phyloP scores from a whole-genome alignment of 2,113 vertebrate species.

The Solea solea region DNA sequence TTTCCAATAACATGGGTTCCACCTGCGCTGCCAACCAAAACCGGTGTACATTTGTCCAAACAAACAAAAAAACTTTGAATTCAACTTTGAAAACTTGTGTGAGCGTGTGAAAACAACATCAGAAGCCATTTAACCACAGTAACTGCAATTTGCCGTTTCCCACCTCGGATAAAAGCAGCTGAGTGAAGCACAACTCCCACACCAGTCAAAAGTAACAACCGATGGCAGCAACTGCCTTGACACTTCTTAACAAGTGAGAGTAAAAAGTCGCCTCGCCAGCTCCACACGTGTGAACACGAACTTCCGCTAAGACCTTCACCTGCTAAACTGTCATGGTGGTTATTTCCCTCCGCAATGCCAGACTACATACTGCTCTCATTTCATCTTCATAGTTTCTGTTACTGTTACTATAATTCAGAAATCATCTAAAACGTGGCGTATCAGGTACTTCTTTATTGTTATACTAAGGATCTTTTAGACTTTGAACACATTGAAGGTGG shows the following conservation, averaged over 20 bases:
- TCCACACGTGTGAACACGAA: not conserved
- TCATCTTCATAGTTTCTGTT: no score
- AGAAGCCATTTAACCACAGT: slow-evolving; percentile 7
- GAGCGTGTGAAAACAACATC: no score
- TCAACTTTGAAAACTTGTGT: no score
- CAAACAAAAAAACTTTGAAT: not conserved
- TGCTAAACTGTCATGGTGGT: slow-evolving; percentile 57
- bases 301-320: slow-evolving; percentile 52
- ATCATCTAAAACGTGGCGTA: no score
- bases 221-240: slow-evolving; percentile 37
- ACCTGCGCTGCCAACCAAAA: not conserved
- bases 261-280: slow-evolving; percentile 55
- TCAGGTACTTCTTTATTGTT: no score
- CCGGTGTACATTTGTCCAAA: not conserved
- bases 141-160: slow-evolving; percentile 18
- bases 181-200: slow-evolving; percentile 24
- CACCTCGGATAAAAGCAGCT: slow-evolving; percentile 21
- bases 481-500: no score
- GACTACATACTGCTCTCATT: slow-evolving; percentile 17
- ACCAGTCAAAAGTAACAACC: slow-evolving; percentile 40
- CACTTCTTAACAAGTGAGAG: slow-evolving; percentile 60
- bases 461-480: no score
- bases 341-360: slow-evolving; percentile 58
- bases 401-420: no score
- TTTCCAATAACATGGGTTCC: not conserved